phyloP scores from a whole-genome alignment of 1,140 invertebrate species.

The Rhizoglyphus robini region DNA sequence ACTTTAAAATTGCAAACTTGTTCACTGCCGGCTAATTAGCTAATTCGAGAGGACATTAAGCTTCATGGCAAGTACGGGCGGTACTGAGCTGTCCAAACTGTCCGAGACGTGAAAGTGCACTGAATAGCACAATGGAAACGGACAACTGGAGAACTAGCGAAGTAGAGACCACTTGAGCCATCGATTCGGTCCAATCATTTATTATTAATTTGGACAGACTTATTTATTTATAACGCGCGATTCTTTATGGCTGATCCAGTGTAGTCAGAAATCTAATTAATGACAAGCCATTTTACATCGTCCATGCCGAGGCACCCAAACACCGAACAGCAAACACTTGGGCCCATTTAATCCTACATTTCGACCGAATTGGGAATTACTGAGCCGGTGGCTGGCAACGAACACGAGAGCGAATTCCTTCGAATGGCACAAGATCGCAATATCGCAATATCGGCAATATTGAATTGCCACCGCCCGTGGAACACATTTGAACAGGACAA shows the following conservation, averaged over 20 bases:
- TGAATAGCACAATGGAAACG: too few relatives aligned
- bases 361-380: background rate
- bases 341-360: background rate
- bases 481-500: too few relatives aligned
- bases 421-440: too few relatives aligned
- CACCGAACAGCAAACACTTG: background rate
- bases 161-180: too few relatives aligned
- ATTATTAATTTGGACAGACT: constrained; percentile 10
- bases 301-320: background rate
- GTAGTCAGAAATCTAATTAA: constrained; percentile 6
- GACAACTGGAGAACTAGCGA: too few relatives aligned
- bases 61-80: background rate
- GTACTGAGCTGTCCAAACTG: too few relatives aligned
- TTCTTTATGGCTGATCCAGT: constrained; percentile 12
- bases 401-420: too few relatives aligned
- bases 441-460: too few relatives aligned
- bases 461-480: too few relatives aligned
- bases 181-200: background rate
- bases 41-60: background rate
- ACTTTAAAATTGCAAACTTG: constrained; percentile 7
- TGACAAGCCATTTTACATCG: constrained; percentile 14
- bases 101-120: too few relatives aligned
- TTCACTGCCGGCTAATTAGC: background rate
- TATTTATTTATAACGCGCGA: constrained; percentile 7
- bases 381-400: too few relatives aligned